Base-by-base conservation (phyloP, 2,113 vertebrate genomes). In the Cryptoleucopteryx plumbea region DNA sequence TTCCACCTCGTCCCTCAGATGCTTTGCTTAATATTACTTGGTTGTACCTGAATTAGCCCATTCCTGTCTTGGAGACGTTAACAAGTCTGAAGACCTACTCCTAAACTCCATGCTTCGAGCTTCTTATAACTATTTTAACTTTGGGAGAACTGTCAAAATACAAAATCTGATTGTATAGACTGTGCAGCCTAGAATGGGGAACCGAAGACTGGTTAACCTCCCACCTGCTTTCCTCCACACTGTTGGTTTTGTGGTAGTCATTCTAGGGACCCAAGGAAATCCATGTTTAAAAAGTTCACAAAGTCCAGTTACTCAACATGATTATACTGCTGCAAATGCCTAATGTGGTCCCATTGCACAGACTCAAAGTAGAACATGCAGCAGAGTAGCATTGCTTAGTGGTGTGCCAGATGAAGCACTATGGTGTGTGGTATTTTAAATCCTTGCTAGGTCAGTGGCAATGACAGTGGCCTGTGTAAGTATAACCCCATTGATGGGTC, bases 371-470 rank as follows among this genome's bases (percentile, higher is more conserved):
- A n/a, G 50, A 85, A n/a, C 6, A 2, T 34, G 50, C 26, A 47
- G 59, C 26, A 62, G 38, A 53, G 65, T n/a, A 77, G 20, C 3
- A 3, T 13, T 80, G 52, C 71, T 48, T 38, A 52, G 17, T 27
- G 32, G 17, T 4, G 14, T 73, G 52, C 83, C 75, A 52, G 81
- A 16, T 61, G 55, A 83, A 73, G 19, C 26, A 7, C 77, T 38
- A 0, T 20, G 29, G 12, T 27, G 7, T 1, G 1, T 43, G 43
- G 32, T 65, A 48, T 66, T 77, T 89, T 42, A 75, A 65, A 52
- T 47, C 38, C 0, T 0, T 47, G 34, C n/a, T 73, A 11, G 38
- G 56, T 67, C 5, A 6, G 34, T 81, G 67, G 18, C 62, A 25
- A 2, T 40, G 25, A 34, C n/a, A 45, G 10, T 18, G 31, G 58